These are phyloP conservation scores for Myotis planiceps DNA, from an alignment of 2,797 vertebrate genomes.

Conservation along the genomic window DNA sequence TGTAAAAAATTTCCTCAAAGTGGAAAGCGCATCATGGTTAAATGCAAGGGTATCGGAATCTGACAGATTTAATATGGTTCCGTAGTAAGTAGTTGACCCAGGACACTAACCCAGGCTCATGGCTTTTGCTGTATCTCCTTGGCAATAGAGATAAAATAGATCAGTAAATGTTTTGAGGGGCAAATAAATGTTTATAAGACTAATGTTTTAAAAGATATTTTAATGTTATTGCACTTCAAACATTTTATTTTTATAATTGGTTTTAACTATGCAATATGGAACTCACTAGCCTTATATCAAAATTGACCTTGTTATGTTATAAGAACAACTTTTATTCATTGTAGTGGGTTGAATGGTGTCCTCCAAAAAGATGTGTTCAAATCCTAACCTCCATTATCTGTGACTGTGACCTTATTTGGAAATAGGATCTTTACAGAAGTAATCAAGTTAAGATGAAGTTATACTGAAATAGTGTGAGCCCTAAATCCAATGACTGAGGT, in stretches of 20 bases:
- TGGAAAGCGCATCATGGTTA: neutral
- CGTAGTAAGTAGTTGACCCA: neutral
- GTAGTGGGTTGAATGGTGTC: neutral
- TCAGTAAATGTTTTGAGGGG: neutral
- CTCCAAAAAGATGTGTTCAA: neutral
- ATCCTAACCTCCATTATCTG: neutral
- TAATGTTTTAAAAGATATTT: neutral
- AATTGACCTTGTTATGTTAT: neutral
- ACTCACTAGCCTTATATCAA: neutral
- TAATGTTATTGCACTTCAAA: neutral
- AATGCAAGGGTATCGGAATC: neutral
- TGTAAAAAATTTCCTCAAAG: neutral
- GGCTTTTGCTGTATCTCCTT: neutral
- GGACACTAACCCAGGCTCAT: neutral
- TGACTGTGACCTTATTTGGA: neutral
- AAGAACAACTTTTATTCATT: neutral
- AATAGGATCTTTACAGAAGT: neutral
- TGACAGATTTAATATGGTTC: neutral
- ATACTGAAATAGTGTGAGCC: neutral
- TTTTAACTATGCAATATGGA: neutral
- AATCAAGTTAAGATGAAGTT: neutral
- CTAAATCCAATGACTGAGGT: neutral
- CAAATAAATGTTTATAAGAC: neutral
- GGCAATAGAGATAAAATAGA: neutral
- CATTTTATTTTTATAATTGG: neutral